Evolutionary conservation across 2,797 vertebrate genomes (phyloP).

Genomic region (Aplochiton taeniatus): DNA sequence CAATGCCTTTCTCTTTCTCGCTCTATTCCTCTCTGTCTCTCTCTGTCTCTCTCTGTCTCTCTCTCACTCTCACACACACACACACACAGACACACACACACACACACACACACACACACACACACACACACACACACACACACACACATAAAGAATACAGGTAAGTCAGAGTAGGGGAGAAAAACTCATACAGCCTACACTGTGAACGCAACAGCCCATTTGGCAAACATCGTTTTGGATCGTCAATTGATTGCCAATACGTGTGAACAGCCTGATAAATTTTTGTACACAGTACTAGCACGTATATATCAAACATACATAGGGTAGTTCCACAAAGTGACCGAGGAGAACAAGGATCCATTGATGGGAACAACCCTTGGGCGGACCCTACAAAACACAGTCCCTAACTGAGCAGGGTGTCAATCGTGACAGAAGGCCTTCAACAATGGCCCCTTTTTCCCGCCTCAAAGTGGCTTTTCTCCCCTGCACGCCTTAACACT

Average conservation of each 20-base stretch:
- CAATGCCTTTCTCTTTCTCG: slow-evolving; percentile 27
- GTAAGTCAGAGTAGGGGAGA: too few relatives aligned
- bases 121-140: slow-evolving; percentile 8
- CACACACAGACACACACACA: background rate
- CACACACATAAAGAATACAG: background rate
- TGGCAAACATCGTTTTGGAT: too few relatives aligned
- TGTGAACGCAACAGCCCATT: too few relatives aligned
- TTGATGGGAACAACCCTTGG: too few relatives aligned
- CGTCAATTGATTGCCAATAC: too few relatives aligned
- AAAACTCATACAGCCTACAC: too few relatives aligned
- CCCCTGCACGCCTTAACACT: slow-evolving; percentile 13
- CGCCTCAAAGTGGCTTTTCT: slow-evolving; percentile 42
- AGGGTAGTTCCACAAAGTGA: too few relatives aligned
- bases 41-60: too few relatives aligned
- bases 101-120: slow-evolving; percentile 22
- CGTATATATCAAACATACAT: too few relatives aligned
- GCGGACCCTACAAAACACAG: background rate
- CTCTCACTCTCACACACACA: background rate
- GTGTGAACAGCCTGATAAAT: too few relatives aligned
- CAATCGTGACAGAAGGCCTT: slow-evolving; percentile 37
- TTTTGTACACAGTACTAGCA: too few relatives aligned
- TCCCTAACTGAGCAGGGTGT: slow-evolving; percentile 12
- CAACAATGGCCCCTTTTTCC: slow-evolving; percentile 48
- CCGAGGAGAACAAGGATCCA: too few relatives aligned
- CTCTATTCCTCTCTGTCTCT: slow-evolving; percentile 13